These are phyloP conservation scores for Pachydiplax longipennis DNA, from an alignment of 2,888 invertebrate genomes.

Conservation along the genomic window DNA sequence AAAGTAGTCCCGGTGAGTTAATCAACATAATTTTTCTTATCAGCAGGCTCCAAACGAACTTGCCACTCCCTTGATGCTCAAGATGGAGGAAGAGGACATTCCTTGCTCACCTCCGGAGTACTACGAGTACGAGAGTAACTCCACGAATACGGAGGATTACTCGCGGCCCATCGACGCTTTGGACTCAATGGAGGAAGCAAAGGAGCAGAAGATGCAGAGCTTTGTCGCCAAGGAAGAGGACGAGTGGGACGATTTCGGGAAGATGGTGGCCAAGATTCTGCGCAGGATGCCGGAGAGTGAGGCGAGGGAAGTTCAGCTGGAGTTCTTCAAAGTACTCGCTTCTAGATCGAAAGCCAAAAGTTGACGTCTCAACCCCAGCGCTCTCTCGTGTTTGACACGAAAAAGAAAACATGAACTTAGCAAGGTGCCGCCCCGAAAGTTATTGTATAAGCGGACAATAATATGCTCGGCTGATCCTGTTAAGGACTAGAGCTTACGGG, in stretches of 20 bases:
- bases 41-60: no score
- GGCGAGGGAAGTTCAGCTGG: slow-evolving; percentile 61
- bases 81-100: neutral
- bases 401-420: no score
- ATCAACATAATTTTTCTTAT: no score
- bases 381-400: no score
- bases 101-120: neutral
- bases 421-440: no score
- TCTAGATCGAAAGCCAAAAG: neutral
- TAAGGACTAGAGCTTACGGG: no score
- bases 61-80: neutral
- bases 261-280: slow-evolving; percentile 61
- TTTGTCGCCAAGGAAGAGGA: slow-evolving; percentile 55
- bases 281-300: slow-evolving; percentile 61
- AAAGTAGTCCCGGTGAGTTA: no score
- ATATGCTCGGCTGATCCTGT: no score
- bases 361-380: no score
- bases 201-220: no score
- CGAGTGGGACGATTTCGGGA: slow-evolving; percentile 62
- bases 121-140: neutral
- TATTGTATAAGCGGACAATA: no score
- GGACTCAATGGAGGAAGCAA: neutral
- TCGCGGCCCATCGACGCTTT: neutral
- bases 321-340: slow-evolving; percentile 49
- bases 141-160: neutral